Evolutionary conservation across 2,797 vertebrate genomes (phyloP).

Genomic region (Micromesistius poutassou): DNA sequence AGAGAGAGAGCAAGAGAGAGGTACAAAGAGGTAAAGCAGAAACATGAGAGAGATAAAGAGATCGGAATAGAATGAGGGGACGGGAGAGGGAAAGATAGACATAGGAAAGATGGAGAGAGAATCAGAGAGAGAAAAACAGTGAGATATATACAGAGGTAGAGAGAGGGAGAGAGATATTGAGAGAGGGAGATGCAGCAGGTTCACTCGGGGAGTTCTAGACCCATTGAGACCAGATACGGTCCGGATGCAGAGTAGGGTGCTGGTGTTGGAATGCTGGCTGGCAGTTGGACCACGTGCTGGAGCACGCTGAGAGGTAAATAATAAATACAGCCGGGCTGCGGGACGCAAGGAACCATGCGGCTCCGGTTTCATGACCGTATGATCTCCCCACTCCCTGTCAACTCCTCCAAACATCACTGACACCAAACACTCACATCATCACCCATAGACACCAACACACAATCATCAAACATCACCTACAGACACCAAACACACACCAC

Average conservation of each 20-base stretch:
- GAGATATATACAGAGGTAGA: neutral
- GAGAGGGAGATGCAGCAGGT: neutral
- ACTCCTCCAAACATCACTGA: neutral
- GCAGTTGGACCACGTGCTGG: neutral
- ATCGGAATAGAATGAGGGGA: too few relatives aligned
- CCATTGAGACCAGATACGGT: neutral
- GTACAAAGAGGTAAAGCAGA: neutral
- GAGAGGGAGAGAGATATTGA: neutral
- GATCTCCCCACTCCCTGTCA: neutral
- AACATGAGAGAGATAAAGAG: too few relatives aligned
- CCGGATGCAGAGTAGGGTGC: too few relatives aligned
- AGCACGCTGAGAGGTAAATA: neutral
- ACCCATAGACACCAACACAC: neutral
- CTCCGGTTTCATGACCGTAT: neutral
- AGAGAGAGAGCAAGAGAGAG: neutral
- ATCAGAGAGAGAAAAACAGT: neutral
- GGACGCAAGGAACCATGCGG: neutral
- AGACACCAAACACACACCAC: conserved; percentile 7
- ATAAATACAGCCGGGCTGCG: neutral
- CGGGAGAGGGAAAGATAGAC: too few relatives aligned
- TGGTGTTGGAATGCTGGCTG: neutral
- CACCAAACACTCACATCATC: neutral
- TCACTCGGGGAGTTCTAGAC: neutral
- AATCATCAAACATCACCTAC: neutral
- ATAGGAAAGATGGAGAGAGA: too few relatives aligned